These are phyloP conservation scores for Erpobdella octoculata DNA, from an alignment of 2,888 invertebrate genomes.

Conservation along the genomic window DNA sequence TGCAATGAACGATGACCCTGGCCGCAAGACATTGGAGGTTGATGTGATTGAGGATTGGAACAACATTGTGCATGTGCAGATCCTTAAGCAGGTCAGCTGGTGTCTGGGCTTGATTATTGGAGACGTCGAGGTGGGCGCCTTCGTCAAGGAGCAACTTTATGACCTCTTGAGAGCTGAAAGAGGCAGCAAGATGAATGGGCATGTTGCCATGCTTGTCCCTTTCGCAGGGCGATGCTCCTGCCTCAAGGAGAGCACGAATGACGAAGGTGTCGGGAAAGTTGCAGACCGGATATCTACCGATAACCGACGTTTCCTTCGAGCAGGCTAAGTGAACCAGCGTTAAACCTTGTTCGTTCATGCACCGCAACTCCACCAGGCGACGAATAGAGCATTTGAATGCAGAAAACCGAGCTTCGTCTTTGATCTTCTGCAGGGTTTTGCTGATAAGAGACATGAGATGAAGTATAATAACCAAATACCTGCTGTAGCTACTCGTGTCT, in stretches of 20 bases:
- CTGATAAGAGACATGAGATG: conserved; percentile 55
- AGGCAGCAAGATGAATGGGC: conserved; percentile 73
- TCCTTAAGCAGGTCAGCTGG: conserved; percentile 46
- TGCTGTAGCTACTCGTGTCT: conserved; percentile 70
- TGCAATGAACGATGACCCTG: conserved; percentile 64
- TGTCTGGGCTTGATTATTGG: conserved; percentile 45
- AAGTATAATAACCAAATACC: conserved; percentile 75
- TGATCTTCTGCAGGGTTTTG: conserved; percentile 48
- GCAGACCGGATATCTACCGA: conserved; percentile 65
- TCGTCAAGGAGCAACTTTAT: conserved; percentile 66
- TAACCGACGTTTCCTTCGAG: conserved; percentile 64
- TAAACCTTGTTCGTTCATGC: conserved; percentile 53
- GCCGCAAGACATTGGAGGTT: conserved; percentile 50
- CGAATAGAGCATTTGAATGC: conserved; percentile 66
- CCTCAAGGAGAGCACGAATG: conserved; percentile 58
- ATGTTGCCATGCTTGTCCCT: conserved; percentile 59
- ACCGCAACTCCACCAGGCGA: conserved; percentile 66
- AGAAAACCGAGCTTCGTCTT: conserved; percentile 43
- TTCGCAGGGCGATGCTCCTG: conserved; percentile 60
- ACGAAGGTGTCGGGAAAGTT: conserved; percentile 68
- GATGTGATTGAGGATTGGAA: conserved; percentile 45
- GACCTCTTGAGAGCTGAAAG: conserved; percentile 64
- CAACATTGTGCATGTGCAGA: conserved; percentile 43
- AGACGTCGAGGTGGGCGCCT: conserved; percentile 76
- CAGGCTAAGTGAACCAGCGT: conserved; percentile 68